Evolutionary conservation across 2,797 vertebrate genomes (phyloP), one percentile per base, ranked within the genome.

Genomic region (Philypnodon macrostomus): DNA sequence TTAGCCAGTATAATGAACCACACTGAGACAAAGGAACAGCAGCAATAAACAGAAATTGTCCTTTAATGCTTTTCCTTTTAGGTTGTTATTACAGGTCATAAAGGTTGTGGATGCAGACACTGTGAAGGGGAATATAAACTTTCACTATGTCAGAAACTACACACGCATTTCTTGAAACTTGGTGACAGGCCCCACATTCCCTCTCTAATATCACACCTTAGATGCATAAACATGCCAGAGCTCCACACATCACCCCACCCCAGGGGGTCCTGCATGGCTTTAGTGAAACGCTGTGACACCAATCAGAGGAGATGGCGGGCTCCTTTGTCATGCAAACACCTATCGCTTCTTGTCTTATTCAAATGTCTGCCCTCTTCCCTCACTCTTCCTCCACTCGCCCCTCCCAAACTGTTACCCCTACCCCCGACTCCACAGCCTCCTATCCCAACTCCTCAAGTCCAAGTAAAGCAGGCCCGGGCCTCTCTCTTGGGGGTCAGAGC

Each of bases 271-370:
- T 81, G 85, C 85, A 75, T 80, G 83, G 85, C 86, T 87, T 89
- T 87, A 87, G 84, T 89, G 82, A 74, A 27, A 77, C 81, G 65
- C 88, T 82, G 85, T 90, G 90, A 92, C 90, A 91, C 90, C 90
- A 91, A 92, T 92, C 90, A 91, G 87, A 81, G 83, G 83, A 81
- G 83, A 89, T 89, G 88, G 88, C 85, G 82, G 84, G 71, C 83
- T 75, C 69, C 73, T 89, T 92, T 92, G 89, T 92, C 85, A 92
- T 91, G 90, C 87, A 90, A 91, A 92, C 83, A 77, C 69, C 60
- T 68, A 84, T 88, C 67, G 84, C 84, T 86, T 89, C 88, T 89
- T 89, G 87, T 90, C 87, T 90, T 88, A 89, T 92, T 91, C 89
- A 90, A 90, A 90, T 89, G 84, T 80, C 80, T 85, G 81, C 81